Conservation (phyloP, 2,888 invertebrate genomes). For the Brenthis daphne region DNA sequence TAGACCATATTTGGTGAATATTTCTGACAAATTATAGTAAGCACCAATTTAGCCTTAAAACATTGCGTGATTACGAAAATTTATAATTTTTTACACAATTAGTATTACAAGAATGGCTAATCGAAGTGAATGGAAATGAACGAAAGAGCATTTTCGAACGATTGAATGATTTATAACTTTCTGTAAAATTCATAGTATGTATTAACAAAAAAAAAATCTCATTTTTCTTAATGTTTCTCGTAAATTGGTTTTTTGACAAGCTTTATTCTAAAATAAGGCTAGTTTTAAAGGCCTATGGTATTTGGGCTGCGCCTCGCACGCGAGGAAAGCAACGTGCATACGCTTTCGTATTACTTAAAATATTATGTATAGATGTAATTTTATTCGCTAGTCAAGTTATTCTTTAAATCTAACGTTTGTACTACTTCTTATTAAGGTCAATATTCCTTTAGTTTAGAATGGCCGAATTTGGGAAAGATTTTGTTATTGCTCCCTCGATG, state of each 20-base stretch:
- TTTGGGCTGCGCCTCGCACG: constrained; percentile 9
- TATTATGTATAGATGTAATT: constrained; percentile 67
- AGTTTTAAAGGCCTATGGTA: constrained; percentile 25
- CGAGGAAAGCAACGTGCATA: constrained; percentile 47
- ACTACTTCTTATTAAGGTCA: constrained; percentile 53
- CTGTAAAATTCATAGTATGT: neutral
- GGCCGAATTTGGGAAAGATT: constrained; percentile 18
- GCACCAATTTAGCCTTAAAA: constrained; percentile 17
- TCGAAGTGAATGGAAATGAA: constrained; percentile 9
- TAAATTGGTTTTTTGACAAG: constrained; percentile 12
- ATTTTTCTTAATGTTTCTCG: neutral
- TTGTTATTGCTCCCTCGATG: constrained; percentile 4
- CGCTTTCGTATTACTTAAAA: constrained; percentile 69
- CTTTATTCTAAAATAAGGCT: constrained; percentile 22
- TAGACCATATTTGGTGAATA: neutral
- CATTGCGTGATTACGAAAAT: neutral
- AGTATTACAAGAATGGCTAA: neutral
- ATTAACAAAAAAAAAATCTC: constrained; percentile 1
- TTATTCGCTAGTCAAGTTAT: constrained; percentile 77
- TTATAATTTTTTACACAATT: constrained; percentile 2
- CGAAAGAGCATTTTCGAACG: neutral
- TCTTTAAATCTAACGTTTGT: constrained; percentile 60
- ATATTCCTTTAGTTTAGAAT: constrained; percentile 50
- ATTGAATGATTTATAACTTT: constrained; percentile 3
- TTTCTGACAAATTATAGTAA: constrained; percentile 13